Percentiles rank a stretch among this genome's conserved stretches.
Evolutionary conservation across 53 echinoderm and acorn worm genomes (phyloP).

Genomic region (Patiria pectinifera): DNA sequence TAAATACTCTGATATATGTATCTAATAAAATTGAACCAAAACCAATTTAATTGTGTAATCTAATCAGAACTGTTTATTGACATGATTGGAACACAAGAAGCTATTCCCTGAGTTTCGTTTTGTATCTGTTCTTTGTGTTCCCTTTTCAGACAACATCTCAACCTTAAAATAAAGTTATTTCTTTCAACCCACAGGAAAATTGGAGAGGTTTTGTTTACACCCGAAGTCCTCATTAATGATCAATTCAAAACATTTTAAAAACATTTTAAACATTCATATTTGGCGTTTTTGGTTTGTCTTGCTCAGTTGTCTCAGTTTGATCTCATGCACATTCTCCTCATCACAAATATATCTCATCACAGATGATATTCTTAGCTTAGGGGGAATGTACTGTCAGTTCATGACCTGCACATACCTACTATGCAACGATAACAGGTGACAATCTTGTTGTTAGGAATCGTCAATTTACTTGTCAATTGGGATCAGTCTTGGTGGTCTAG

Average conservation of each 20-base stretch:
- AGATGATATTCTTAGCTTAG: not conserved
- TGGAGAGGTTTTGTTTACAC: too few relatives aligned
- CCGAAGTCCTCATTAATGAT: too few relatives aligned
- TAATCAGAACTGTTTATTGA: not conserved
- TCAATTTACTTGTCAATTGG: constrained; percentile 28
- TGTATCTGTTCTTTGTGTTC: too few relatives aligned
- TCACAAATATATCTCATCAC: not conserved
- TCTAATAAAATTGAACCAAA: too few relatives aligned
- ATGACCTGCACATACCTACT: constrained; percentile 18
- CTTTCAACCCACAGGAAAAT: too few relatives aligned
- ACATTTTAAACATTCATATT: too few relatives aligned
- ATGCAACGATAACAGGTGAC: constrained; percentile 48
- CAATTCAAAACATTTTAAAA: too few relatives aligned
- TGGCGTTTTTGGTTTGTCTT: too few relatives aligned
- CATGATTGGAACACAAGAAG: not conserved
- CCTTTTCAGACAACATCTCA: too few relatives aligned
- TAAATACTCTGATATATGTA: not conserved
- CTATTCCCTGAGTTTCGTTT: not conserved
- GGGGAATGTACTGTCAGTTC: constrained; percentile 21
- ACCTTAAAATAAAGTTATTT: too few relatives aligned
- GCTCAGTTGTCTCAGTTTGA: not conserved
- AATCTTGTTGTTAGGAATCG: constrained; percentile 16
- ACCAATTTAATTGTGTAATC: too few relatives aligned
- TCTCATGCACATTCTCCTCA: not conserved
- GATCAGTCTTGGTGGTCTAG: constrained; percentile 5